Evolutionary conservation across 2,888 invertebrate genomes (phyloP), one percentile per base, ranked within the genome.

Genomic region (Polymixis lichenea): DNA sequence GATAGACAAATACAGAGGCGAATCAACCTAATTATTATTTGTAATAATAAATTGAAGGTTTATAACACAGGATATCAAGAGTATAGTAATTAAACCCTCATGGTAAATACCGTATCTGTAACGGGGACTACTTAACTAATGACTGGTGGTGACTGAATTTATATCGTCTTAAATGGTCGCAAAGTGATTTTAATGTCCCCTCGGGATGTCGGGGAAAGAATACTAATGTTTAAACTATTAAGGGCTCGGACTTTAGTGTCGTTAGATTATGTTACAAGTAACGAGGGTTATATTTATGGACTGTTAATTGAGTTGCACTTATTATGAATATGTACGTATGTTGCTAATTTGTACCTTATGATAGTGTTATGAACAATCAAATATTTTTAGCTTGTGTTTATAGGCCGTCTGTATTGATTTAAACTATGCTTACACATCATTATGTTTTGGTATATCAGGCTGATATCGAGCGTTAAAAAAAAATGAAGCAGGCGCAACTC

Each of bases 171-270:
- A 82, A 88, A 85, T 56, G 81, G 60, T 71, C 43, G 51, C 80
- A 78, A 82, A 89, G 86, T 88, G 89, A 89, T 88, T 88, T 77
- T 75, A 83, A 84, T 83, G 81, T 61, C 70, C 80, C 72, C 65
- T 8, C 2, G 72, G 72, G 82, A 53, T 51, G 69, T 22, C n/a
- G 68, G 46, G 64, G 73, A 72, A 79, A 85, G 87, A 87, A 88
- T 88, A 87, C 84, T 82, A 82, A 84, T 88, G 84, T 80, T 82
- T 76, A 64, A 85, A 85, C 85, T 88, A 82, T 82, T 82, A 84
- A 72, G 75, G 78, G 70, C 38, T 73, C 49, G 75, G 78, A 67
- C 69, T 85, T 71, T 15, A 70, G 65, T 64, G 80, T 51, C 66
- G 61, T 83, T 67, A 65, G 67, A 71, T 82, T 77, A 75, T 74